Evolutionary conservation across 2,113 vertebrate species (phyloP).

Genomic region (Gasterosteus nipponicus): DNA sequence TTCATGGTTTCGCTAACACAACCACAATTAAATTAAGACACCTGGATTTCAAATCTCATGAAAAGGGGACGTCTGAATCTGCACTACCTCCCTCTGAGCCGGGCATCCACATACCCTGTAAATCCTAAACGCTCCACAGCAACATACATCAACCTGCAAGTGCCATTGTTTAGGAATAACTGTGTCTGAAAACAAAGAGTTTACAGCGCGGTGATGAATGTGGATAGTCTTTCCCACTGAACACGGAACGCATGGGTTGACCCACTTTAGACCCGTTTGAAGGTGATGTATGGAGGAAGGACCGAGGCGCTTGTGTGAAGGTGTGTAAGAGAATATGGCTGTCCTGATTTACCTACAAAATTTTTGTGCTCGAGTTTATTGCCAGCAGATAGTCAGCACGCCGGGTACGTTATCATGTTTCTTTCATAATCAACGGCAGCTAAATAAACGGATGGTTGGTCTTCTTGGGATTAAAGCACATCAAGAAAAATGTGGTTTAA

Average conservation of each 20-base stretch:
- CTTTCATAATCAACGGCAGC: slow-evolving; percentile 41
- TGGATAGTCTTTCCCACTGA: slow-evolving; percentile 67
- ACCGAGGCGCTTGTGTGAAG: slow-evolving; percentile 22
- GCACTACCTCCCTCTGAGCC: slow-evolving; percentile 8
- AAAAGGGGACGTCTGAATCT: not conserved
- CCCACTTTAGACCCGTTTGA: slow-evolving; percentile 77
- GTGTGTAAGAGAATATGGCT: slow-evolving; percentile 35
- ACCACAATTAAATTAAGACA: not conserved
- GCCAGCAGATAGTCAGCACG: slow-evolving; percentile 50
- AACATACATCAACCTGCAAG: slow-evolving; percentile 58
- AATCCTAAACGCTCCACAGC: slow-evolving; percentile 54
- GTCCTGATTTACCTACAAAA: slow-evolving; percentile 17
- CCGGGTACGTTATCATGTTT: slow-evolving; percentile 16
- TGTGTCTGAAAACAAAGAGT: slow-evolving; percentile 68
- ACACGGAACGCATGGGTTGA: slow-evolving; percentile 57
- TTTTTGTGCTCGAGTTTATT: slow-evolving; percentile 51
- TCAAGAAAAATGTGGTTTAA: slow-evolving; percentile 36
- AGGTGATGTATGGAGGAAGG: slow-evolving; percentile 70
- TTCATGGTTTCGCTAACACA: not conserved
- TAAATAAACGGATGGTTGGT: slow-evolving; percentile 15
- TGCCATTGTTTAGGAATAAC: slow-evolving; percentile 75
- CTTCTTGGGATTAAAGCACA: slow-evolving; percentile 15
- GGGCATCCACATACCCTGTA: slow-evolving; percentile 45
- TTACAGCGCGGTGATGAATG: slow-evolving; percentile 76
- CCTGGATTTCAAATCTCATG: not conserved